Percentiles rank a stretch among this genome's conserved stretches.
phyloP scores from a whole-genome alignment of 1,140 invertebrate species.

The Ditylenchus dipsaci region DNA sequence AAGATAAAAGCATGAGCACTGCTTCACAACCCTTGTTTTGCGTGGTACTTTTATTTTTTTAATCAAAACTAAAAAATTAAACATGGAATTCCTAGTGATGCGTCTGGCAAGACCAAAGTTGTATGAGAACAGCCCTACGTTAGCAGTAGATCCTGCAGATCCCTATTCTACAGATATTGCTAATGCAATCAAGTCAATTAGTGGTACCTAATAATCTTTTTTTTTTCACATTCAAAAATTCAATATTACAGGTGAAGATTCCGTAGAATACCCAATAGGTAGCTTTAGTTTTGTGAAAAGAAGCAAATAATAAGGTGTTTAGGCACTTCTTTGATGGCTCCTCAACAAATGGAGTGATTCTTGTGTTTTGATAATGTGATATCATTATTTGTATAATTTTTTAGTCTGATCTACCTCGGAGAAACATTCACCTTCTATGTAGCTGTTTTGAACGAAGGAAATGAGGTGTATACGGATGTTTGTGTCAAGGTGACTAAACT shows the following conservation, averaged over 20 bases:
- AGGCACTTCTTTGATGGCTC: constrained; percentile 72
- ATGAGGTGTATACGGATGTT: constrained; percentile 70
- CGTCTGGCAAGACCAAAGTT: constrained; percentile 80
- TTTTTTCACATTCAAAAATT: constrained; percentile 15
- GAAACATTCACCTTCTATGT: constrained; percentile 97
- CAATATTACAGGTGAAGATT: constrained; percentile 72
- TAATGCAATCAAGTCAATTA: constrained; percentile 63
- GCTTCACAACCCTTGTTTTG: not conserved
- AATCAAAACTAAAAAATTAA: not conserved
- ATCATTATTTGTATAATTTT: constrained; percentile 49
- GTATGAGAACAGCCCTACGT: constrained; percentile 69
- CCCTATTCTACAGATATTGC: constrained; percentile 74
- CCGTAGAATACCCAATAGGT: constrained; percentile 69
- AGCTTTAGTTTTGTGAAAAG: constrained; percentile 59
- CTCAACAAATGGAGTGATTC: constrained; percentile 85
- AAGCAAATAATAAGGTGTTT: too few species aligned
- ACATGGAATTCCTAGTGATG: constrained; percentile 71
- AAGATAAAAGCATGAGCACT: too few species aligned
- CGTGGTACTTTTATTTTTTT: not conserved
- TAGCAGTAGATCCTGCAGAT: constrained; percentile 78
- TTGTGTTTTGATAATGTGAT: constrained; percentile 22
- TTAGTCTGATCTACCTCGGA: constrained; percentile 76
- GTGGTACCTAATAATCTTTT: constrained; percentile 63
- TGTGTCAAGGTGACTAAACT: constrained; percentile 69
- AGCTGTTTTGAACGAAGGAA: constrained; percentile 89